Evolutionary conservation across 2,113 vertebrate genomes (phyloP), one percentile per base, ranked within the genome.

Genomic region (Gnathonemus echidnorhynchus): DNA sequence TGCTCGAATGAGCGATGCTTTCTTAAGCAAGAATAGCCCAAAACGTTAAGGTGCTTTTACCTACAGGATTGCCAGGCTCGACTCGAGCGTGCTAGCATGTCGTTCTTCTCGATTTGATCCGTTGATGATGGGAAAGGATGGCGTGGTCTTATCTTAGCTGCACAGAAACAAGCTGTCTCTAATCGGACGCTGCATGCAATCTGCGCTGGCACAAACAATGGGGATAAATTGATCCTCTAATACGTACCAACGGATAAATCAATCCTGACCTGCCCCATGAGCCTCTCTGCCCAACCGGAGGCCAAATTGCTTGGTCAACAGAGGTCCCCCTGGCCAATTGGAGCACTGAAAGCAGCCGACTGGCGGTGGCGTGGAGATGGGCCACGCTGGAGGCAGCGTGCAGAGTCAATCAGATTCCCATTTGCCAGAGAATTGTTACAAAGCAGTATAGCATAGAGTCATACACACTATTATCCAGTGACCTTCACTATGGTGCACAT

Each of bases 161-260:
- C 94, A 93, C 95, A 96, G 96, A 94, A 96, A 95, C 94, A 95
- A 95, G 95, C 94, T 92, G 24, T 95, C 94, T 92, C 95, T 94
- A 95, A 96, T 95, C 94, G 96, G 95, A 96, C 95, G 94, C 94
- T 91, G 94, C 83, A 84, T 93, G 94, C 95, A 95, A 96, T 96
- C 95, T 95, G 94, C 95, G 94, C 94, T 95, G 95, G 96, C 96
- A 95, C 95, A 95, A 95, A 96, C 95, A 96, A 96, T 95, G 92
- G 95, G 95, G 96, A 96, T 96, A 96, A 96, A 96, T 96, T 95
- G 96, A 96, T 95, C 95, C 90, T 92, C 95, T 96, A 96, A 96
- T 96, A 96, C 95, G 95, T 96, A 96, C 96, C 96, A 58, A 95
- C 95, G 95, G 94, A 96, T 96, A 95, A 95, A 96, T 96, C 95